These are phyloP conservation scores for Parapsyche elsis DNA, from an alignment of 1,140 invertebrate genomes.

Conservation along the genomic window DNA sequence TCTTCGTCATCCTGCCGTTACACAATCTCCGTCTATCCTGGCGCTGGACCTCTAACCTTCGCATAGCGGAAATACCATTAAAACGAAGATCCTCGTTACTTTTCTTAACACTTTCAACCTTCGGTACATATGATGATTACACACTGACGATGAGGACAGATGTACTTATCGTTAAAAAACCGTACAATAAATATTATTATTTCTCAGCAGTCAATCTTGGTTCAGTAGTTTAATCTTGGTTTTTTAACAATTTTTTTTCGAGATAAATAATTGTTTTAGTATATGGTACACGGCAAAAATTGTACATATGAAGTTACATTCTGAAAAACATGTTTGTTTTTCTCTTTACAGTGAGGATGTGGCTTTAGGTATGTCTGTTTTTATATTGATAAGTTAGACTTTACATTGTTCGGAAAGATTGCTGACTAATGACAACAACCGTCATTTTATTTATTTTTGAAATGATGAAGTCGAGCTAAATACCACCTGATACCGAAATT, in stretches of 20 bases:
- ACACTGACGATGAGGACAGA: not conserved
- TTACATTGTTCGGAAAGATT: no score
- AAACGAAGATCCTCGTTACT: conserved; percentile 29
- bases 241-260: no score
- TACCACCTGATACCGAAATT: conserved; percentile 3
- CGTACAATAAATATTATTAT: not conserved
- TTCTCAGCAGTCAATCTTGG: no score
- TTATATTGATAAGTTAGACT: no score
- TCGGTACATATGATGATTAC: not conserved
- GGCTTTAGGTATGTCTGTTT: no score
- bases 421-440: no score
- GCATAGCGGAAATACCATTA: conserved; percentile 30
- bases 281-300: no score
- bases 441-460: no score
- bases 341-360: no score
- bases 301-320: no score
- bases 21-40: conserved; percentile 8
- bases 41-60: conserved; percentile 32
- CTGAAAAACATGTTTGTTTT: conserved; percentile 13
- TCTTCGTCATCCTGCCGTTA: conserved; percentile 42
- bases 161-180: not conserved
- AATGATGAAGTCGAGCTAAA: conserved; percentile 1
- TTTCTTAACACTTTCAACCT: conserved; percentile 42
- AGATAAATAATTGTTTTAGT: no score
- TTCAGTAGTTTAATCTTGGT: no score